Base-by-base conservation (phyloP, 2,797 vertebrate species). In the Mus minutoides region DNA sequence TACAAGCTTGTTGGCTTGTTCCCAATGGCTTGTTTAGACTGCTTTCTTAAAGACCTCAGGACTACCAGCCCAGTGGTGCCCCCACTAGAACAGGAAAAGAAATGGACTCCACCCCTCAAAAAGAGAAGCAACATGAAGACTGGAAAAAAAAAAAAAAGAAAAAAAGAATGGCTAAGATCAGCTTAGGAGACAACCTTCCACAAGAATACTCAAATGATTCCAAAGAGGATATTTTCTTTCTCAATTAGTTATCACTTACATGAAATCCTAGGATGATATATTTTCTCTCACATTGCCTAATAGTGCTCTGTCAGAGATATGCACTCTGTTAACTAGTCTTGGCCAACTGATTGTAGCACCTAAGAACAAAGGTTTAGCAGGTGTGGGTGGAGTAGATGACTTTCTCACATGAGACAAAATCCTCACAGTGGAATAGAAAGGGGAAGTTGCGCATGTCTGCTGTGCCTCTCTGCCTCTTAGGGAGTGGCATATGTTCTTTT, bases 121-220 rank as follows among this genome's bases (percentile, higher is more conserved):
- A 16, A 19, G 19, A n/a, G 17, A 58, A 82, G 13, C 34, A 58
- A 4, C 24, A 26, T 4, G 10, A 12, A 54, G 34, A 54, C 7
- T 86, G 60, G 58, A 71, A 91, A 4, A 16, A 71, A 91, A 4
- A 16, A 83, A 77, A 31, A 6, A 91, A 93, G 52, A 26, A 79
- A 6, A 13, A 83, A 73, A 29, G 9, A 91, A 92, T 26, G 58
- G 22, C 60, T 46, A n/a, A 46, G 75, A 37, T 8, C 7, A 64
- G 78, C 19, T 49, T 52, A 78, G 46, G n/a, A 92, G 13, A 69
- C 13, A 19, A 40, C 22, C 34, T 46, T 58, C 19, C 12, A 12
- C 3, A 82, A 67, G n/a, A 79, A 43, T 85, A 83, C 46, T 92
- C 40, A 89, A 88, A 46, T 92, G 17, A 93, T 83, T 93, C 88